Evolutionary conservation across 2,113 vertebrate genomes (phyloP).

Genomic region (Craseonycteris thonglongyai): DNA sequence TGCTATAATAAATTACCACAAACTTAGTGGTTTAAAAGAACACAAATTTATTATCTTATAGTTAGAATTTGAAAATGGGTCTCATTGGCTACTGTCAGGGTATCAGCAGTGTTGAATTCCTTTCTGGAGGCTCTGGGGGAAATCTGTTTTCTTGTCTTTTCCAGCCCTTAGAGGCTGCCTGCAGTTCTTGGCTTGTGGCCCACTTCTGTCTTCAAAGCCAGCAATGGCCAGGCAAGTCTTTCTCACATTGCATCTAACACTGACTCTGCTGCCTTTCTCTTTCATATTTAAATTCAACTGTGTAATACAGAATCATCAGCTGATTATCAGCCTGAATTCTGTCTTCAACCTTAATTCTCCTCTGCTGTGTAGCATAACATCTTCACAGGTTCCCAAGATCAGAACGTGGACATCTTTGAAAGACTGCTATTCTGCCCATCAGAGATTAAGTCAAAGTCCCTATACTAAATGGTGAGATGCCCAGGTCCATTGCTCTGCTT

Average conservation of each 20-base stretch:
- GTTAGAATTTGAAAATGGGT: background rate
- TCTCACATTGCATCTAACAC: background rate
- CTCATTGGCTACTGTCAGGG: background rate
- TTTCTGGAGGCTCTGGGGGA: background rate
- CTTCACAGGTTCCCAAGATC: background rate
- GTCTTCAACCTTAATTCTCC: background rate
- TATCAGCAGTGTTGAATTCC: background rate
- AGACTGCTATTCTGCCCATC: background rate
- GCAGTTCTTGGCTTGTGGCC: background rate
- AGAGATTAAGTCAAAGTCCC: conserved; percentile 4
- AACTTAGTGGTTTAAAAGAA: background rate
- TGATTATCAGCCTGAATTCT: background rate
- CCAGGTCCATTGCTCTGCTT: background rate
- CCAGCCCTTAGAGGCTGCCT: background rate
- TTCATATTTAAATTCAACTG: background rate
- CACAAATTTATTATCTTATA: background rate
- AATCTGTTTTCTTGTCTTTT: background rate
- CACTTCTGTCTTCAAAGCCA: background rate
- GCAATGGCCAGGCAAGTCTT: background rate
- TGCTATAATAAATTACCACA: background rate
- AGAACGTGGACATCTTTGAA: conserved; percentile 10
- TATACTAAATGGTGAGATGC: background rate
- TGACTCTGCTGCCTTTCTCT: background rate
- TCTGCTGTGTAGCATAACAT: background rate
- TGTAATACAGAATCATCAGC: background rate